These are phyloP conservation scores for Notoglanidium macrostoma DNA, from an alignment of 2,797 vertebrate genomes.

Conservation along the genomic window DNA sequence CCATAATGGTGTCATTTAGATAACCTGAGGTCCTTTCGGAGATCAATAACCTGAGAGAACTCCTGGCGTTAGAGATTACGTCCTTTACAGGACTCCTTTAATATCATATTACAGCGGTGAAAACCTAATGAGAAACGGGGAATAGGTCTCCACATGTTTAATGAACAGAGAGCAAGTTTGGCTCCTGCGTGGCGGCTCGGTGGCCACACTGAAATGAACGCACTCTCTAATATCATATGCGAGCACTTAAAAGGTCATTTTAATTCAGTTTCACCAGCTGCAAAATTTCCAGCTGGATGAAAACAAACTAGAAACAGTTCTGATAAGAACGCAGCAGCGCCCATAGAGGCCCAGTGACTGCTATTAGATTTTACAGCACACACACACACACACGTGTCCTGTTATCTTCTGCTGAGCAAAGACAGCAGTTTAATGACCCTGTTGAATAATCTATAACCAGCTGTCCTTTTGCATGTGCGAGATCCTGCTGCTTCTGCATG, in stretches of 20 bases:
- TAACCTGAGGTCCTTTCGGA: conserved; percentile 16
- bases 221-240: background rate
- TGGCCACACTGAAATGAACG: background rate
- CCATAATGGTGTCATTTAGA: background rate
- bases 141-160: conserved; percentile 26
- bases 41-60: conserved; percentile 28
- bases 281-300: background rate
- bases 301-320: background rate
- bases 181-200: background rate
- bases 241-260: background rate
- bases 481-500: conserved; percentile 22
- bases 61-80: conserved; percentile 26
- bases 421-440: conserved; percentile 25
- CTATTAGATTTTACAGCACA: background rate
- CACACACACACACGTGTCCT: background rate
- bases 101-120: conserved; percentile 2
- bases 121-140: conserved; percentile 17
- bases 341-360: background rate
- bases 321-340: background rate
- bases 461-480: background rate
- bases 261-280: background rate
- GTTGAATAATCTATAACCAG: conserved; percentile 23
- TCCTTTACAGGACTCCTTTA: conserved; percentile 28
- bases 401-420: conserved; percentile 23
- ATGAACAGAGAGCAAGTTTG: conserved; percentile 13